Base-by-base conservation (phyloP, 2,113 vertebrate genomes). In the Myodes glareolus region DNA sequence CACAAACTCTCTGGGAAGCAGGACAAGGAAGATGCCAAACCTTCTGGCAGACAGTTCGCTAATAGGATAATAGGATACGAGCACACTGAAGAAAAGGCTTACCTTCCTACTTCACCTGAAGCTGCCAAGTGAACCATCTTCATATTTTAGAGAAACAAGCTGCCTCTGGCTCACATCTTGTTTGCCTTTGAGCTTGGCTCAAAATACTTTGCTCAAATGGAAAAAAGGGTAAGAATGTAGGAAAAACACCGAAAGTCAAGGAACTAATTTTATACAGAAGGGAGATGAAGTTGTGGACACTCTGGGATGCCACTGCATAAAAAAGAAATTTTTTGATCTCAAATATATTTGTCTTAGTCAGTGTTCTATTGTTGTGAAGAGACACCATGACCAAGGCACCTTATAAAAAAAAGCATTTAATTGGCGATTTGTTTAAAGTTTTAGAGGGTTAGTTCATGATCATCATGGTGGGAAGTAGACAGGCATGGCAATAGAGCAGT, bases 221-320 rank as follows among this genome's bases (percentile, higher is more conserved):
- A 91, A 88, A 95, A 92, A 78, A 47, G 31, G 17, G 50, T 9
- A 91, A 95, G 78, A 84, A 47, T 52, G 39, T 87, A 76, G 61
- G 65, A 47, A 95, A 95, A 13, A 80, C n/a, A 45, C 52, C 58
- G 85, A 88, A 94, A 92, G 36, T 92, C 82, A 97, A 91, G 81
- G 39, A 55, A 70, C 27, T 87, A 84, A 94, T 90, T 95, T 88
- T 84, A 72, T 72, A 29, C 77, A 81, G 58, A 85, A 80, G 13
- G 31, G 52, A 88, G 73, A 77, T 67, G 85, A 76, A 84, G 33
- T 33, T 52, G 7, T 67, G 19, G 1, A 82, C 47, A 70, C 31
- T 96, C 39, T 86, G 8, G 27, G 19, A 12, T 88, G 52, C 14
- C 21, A 45, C 2, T 70, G 12, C 67, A 85, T 80, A 31, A 72